Evolutionary conservation across 1,140 invertebrate species (phyloP).

Genomic region (Euura lappo): DNA sequence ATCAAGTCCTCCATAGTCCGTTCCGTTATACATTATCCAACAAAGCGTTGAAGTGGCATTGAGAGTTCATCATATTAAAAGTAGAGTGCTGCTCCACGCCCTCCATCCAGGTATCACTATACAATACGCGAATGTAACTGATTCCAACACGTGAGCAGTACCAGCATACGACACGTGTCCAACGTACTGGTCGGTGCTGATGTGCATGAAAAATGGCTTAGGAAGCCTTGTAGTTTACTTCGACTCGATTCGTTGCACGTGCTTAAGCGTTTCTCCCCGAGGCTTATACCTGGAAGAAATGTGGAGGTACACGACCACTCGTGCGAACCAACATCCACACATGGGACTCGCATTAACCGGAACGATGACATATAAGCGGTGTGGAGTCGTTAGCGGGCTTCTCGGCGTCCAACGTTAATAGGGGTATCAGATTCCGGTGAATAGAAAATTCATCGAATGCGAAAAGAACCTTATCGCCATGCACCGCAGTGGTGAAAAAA

Average conservation of each 20-base stretch:
- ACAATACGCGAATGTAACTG: neutral
- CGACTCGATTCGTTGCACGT: neutral
- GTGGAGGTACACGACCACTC: no score
- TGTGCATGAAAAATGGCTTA: neutral
- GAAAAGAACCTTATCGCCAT: no score
- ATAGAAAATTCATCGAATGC: no score
- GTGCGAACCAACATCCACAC: no score
- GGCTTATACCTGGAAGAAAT: neutral
- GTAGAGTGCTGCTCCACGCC: neutral
- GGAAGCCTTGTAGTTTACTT: neutral
- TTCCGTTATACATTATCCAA: neutral
- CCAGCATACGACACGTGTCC: neutral
- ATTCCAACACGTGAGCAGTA: neutral
- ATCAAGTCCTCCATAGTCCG: no score
- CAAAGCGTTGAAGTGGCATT: neutral
- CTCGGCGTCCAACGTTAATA: neutral
- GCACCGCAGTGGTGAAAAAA: no score
- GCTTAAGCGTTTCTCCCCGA: neutral
- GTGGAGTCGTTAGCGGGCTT: neutral
- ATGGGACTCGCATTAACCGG: neutral
- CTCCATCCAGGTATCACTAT: neutral
- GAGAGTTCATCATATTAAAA: neutral
- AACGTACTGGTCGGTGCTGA: neutral
- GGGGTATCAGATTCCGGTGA: no score
- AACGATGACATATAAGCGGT: neutral